Percentiles rank a stretch among this genome's conserved stretches.
Conservation (phyloP, 2,888 invertebrate genomes). For the Orchesella flavescens region DNA sequence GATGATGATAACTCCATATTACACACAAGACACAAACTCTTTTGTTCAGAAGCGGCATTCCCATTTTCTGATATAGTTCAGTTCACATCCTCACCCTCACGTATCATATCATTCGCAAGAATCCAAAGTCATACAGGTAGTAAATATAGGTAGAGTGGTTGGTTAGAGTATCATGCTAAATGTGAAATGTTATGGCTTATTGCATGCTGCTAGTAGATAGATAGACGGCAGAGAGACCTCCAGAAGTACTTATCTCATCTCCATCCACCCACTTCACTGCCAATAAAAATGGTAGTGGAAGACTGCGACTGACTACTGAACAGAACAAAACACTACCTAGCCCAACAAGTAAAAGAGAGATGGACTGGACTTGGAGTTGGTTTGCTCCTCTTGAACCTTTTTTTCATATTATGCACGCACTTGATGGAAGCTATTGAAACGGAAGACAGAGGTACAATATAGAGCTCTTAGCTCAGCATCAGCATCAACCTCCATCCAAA, state of each 20-base stretch:
- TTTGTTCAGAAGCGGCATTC: too few species aligned
- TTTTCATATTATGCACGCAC: not conserved
- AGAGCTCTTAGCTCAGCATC: too few species aligned
- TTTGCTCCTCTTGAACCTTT: too few species aligned
- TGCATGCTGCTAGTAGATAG: conserved; percentile 6
- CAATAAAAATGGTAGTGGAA: not conserved
- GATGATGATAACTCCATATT: too few species aligned
- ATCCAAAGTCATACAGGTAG: too few species aligned
- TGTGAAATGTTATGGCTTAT: too few species aligned
- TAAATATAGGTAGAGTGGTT: too few species aligned
- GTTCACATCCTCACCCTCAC: too few species aligned
- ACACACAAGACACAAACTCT: too few species aligned
- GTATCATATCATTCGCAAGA: too few species aligned
- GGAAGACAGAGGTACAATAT: conserved; percentile 43
- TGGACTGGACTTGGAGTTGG: conserved; percentile 28
- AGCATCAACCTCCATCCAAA: not conserved
- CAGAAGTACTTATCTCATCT: conserved; percentile 10
- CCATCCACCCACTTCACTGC: conserved; percentile 37
- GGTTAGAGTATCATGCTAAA: too few species aligned
- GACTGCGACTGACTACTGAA: not conserved
- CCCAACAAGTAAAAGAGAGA: conserved; percentile 30
- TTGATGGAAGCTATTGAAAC: conserved; percentile 2
- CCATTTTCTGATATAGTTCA: too few species aligned
- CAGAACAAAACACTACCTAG: conserved; percentile 34
- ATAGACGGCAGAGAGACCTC: conserved; percentile 36